These are phyloP conservation scores for Drosophila neonasuta DNA, from an alignment of 2,888 invertebrate species.

Conservation along the genomic window DNA sequence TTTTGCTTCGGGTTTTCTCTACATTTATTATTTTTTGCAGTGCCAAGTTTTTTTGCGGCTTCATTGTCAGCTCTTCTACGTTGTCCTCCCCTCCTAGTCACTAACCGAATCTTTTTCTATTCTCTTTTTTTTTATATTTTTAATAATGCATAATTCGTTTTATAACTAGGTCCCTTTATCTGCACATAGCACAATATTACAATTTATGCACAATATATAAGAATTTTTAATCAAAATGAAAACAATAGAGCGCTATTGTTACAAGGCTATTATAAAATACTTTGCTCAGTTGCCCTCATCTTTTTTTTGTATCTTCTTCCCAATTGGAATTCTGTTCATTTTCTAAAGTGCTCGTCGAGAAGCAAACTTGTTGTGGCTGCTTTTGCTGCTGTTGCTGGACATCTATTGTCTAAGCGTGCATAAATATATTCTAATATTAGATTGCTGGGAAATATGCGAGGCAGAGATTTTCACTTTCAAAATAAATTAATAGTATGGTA, in stretches of 20 bases:
- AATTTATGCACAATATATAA: constrained; percentile 65
- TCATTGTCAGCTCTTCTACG: constrained; percentile 67
- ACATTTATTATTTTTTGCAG: constrained; percentile 27
- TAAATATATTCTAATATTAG: constrained; percentile 32
- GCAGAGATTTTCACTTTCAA: neutral
- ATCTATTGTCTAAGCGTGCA: constrained; percentile 53
- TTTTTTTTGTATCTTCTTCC: neutral
- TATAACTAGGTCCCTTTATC: constrained; percentile 59
- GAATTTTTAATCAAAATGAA: constrained; percentile 71
- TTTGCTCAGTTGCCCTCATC: constrained; percentile 46
- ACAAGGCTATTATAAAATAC: constrained; percentile 63
- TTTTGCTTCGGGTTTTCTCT: constrained; percentile 14
- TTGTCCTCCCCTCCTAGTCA: constrained; percentile 6
- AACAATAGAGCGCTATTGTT: constrained; percentile 70
- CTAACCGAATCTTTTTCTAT: neutral
- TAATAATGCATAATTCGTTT: constrained; percentile 77
- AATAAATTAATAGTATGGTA: no score
- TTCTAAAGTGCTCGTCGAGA: constrained; percentile 52
- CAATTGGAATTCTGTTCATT: constrained; percentile 46
- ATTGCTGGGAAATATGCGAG: constrained; percentile 4
- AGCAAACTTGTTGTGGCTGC: constrained; percentile 17
- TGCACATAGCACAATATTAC: constrained; percentile 46
- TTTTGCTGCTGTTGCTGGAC: constrained; percentile 19
- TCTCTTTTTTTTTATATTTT: constrained; percentile 61
- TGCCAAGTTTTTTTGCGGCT: constrained; percentile 66